Evolutionary conservation across 2,797 vertebrate species (phyloP).

Genomic region (Sebastolobus altivelis): DNA sequence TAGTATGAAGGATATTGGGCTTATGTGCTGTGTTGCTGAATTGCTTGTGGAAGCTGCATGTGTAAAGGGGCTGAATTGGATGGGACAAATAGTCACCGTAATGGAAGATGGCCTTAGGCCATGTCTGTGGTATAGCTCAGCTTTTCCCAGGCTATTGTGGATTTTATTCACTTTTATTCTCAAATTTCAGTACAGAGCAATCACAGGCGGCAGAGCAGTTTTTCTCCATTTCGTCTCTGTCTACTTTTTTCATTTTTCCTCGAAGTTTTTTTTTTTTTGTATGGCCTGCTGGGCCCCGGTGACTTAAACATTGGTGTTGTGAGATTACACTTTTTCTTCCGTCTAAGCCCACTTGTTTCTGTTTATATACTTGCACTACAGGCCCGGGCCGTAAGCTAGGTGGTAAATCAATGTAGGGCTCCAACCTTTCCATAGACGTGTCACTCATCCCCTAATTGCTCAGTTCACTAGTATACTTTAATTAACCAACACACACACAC

Average conservation of each 20-base stretch:
- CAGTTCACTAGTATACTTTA: conserved; percentile 54
- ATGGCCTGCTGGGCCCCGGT: conserved; percentile 4
- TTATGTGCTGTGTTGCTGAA: conserved; percentile 59
- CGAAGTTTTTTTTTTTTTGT: background rate
- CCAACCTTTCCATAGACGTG: conserved; percentile 53
- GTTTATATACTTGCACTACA: conserved; percentile 43
- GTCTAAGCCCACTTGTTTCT: conserved; percentile 27
- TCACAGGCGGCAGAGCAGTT: background rate
- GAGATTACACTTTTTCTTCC: conserved; percentile 15
- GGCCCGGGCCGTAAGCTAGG: conserved; percentile 30
- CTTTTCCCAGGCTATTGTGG: conserved; percentile 40
- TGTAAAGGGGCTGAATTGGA: conserved; percentile 55
- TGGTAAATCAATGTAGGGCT: conserved; percentile 61
- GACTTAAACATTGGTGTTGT: conserved; percentile 4
- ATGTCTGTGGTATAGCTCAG: conserved; percentile 34
- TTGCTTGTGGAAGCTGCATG: conserved; percentile 57
- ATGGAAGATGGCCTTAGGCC: conserved; percentile 53
- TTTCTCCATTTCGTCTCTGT: conserved; percentile 38
- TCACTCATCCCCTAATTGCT: conserved; percentile 65
- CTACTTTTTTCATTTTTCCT: conserved; percentile 16
- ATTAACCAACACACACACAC: conserved; percentile 46
- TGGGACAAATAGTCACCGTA: conserved; percentile 60
- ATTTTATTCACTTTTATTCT: conserved; percentile 53
- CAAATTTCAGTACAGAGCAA: conserved; percentile 25
- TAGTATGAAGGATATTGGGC: conserved; percentile 54